Base-by-base conservation (phyloP, 2,113 vertebrate species). In the Lutjanus erythropterus region DNA sequence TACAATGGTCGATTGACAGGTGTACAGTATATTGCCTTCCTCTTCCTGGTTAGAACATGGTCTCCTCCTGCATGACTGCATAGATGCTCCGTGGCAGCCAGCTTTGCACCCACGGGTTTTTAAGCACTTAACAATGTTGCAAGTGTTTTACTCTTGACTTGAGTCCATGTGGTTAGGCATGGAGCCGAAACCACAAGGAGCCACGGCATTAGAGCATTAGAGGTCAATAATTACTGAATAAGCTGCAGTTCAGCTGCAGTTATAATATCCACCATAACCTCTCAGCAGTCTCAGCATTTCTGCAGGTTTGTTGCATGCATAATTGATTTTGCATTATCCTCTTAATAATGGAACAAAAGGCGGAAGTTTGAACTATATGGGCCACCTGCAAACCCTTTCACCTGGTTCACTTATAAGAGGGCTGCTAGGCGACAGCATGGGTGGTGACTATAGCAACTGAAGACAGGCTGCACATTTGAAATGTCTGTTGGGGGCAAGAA, bases 21-120 rank as follows among this genome's bases (percentile, higher is more conserved):
- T 89, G 80, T 76, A 72, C 75, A 79, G 49, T 78, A 37, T 46
- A 75, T 71, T 80, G 53, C 84, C 75, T 91, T 86, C 84, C 83
- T 83, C 91, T 94, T 94, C 92, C 93, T 94, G 88, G 87, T 93
- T 85, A 65, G 44, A 78, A 69, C 33, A 68, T n/a, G 27, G 46
- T 71, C 72, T 86, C 50, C 69, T 73, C 70, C 33, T 84, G 71
- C 75, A 55, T 53, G 61, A 82, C 74, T 70, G 47, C 53, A 39
- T 39, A 52, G 50, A 71, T 58, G 68, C 31, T 69, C 50, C 12
- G 52, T 77, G 53, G 58, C 77, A 85, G 71, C 70, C 31, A 68
- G 69, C 31, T 74, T 65, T 47, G 65, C 14, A 10, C 69, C 62
- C 56, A 78, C 74, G 74, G 44, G 49, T 81, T 84, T 81, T 73